phyloP scores from a whole-genome alignment of 1,140 invertebrate genomes.

The Bombus polaris region DNA sequence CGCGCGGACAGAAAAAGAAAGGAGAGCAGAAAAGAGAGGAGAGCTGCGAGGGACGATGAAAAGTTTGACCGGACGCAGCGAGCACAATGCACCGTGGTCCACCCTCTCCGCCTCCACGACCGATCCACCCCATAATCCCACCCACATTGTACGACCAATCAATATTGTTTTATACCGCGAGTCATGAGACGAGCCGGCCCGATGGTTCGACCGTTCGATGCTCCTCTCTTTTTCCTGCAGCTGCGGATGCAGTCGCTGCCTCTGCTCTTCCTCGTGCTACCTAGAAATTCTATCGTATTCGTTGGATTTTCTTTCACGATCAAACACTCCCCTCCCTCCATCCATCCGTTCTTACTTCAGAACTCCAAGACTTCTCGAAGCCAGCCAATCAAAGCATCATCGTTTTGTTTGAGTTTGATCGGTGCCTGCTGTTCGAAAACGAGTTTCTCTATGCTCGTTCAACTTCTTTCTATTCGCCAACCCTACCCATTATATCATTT shows the following conservation, averaged over 20 bases:
- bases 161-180: constrained; percentile 78
- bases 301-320: constrained; percentile 41
- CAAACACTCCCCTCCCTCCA: not conserved
- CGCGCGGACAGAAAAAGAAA: constrained; percentile 49
- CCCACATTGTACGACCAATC: constrained; percentile 76
- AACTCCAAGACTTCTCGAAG: not conserved
- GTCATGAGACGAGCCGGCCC: constrained; percentile 70
- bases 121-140: constrained; percentile 75
- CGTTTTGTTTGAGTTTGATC: constrained; percentile 4
- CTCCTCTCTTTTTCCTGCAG: constrained; percentile 56
- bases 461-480: not conserved
- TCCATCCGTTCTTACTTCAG: constrained; percentile 8
- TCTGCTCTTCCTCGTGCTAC: not conserved
- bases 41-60: constrained; percentile 74
- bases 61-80: constrained; percentile 80
- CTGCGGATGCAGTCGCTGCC: constrained; percentile 45
- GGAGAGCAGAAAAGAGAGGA: constrained; percentile 49
- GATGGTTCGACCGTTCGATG: constrained; percentile 64
- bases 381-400: not conserved
- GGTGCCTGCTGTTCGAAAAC: not conserved
- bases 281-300: constrained; percentile 54
- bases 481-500: not conserved
- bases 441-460: not conserved
- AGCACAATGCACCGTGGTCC: constrained; percentile 77
- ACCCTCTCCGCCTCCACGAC: constrained; percentile 67